Evolutionary conservation across 37 sponge, comb jelly and placozoan species (phyloP), one percentile per base, ranked within the genome.

Genomic region (Geodia barretti): DNA sequence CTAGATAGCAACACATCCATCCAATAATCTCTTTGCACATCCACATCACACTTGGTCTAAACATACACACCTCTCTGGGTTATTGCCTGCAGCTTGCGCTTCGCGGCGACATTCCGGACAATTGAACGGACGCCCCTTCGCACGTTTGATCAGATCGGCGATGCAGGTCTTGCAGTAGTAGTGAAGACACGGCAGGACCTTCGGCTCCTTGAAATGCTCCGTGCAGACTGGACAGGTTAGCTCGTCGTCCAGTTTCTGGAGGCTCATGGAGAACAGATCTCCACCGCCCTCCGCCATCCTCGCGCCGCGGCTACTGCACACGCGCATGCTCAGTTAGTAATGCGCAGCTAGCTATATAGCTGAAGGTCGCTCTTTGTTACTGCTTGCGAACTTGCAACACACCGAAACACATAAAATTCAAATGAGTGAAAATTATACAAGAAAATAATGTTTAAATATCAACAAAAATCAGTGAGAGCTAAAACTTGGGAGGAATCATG

Each of bases 41-140:
- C n/a, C n/a, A n/a, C n/a, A n/a, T n/a, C n/a, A n/a, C n/a, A n/a
- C n/a, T n/a, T n/a, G n/a, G n/a, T n/a, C n/a, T n/a, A n/a, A n/a
- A n/a, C n/a, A n/a, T n/a, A n/a, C n/a, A n/a, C n/a, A 68, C 68
- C 68, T 68, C 33, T 68, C 68, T 29, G 76, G 60, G 34, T 75
- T 35, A 33, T 75, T 59, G 17, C 60, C 60, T 4, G 60, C 42
- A 1, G 42, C 42, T 1, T 23, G 31, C 31, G 32, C 42, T 31
- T 75, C 60, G 29, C 42, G 39, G 59, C 76, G 76, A 59, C 76
- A 75, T 29, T 75, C 76, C 1, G 76, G 76, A 30, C 76, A 75
- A 8, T 47, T 39, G 76, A 75, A 75, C 21, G 54, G 26, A 31
- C 30, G 32, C 17, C 60, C 42, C 24, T 33, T 32, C 25, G 60